Conservation (phyloP, 2,888 invertebrate species). For the Monoplex corrugatus region DNA sequence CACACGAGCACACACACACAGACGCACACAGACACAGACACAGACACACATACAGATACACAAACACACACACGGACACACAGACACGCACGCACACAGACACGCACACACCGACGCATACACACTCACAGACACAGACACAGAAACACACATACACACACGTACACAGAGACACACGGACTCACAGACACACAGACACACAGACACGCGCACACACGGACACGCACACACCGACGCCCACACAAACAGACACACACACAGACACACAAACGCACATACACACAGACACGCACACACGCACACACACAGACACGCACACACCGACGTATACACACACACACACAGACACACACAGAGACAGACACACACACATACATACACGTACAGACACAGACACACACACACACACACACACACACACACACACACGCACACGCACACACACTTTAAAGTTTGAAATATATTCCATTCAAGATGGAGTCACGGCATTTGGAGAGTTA, state of each 20-base stretch:
- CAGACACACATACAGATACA: background rate
- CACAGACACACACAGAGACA: background rate
- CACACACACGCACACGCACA: background rate
- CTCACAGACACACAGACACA: background rate
- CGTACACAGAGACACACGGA: conserved; percentile 5
- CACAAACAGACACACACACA: conserved; percentile 22
- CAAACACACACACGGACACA: background rate
- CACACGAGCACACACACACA: background rate
- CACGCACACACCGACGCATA: background rate
- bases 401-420: background rate
- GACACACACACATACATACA: background rate
- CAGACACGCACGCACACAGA: no score
- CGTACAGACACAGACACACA: conserved; percentile 15
- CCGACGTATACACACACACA: background rate
- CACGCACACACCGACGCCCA: background rate
- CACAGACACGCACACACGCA: conserved; percentile 9
- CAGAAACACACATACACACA: background rate
- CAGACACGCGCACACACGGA: background rate
- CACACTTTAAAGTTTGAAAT: no score
- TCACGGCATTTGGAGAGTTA: no score
- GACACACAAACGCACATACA: conserved; percentile 15
- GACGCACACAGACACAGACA: background rate
- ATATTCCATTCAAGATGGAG: no score
- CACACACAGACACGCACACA: background rate
- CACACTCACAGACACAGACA: conserved; percentile 20